phyloP scores from a whole-genome alignment of 2,113 vertebrate species.

The Amblyopsis rosae region DNA sequence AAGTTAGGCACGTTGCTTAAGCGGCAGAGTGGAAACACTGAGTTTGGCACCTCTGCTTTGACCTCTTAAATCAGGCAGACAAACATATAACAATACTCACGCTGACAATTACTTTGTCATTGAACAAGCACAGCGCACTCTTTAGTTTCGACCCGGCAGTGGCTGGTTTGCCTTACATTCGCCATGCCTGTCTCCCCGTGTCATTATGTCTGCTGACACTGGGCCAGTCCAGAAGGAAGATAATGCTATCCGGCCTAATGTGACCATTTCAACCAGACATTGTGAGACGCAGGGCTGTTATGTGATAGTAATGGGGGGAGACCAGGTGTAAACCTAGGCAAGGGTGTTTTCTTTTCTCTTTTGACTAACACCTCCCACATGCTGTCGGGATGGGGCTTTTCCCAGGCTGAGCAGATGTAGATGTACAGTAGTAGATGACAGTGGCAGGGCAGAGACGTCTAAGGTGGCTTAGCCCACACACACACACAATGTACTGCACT shows the following conservation, averaged over 20 bases:
- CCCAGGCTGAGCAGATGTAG: conserved; percentile 35
- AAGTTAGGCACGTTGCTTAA: neutral
- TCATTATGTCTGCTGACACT: conserved; percentile 42
- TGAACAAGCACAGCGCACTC: neutral
- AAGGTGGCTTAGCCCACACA: conserved; percentile 31
- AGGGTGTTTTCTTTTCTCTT: conserved; percentile 53
- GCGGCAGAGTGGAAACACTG: neutral
- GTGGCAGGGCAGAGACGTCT: conserved; percentile 42
- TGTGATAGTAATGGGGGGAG: conserved; percentile 53
- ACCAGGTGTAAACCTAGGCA: conserved; percentile 45
- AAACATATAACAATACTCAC: conserved; percentile 5
- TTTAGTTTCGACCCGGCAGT: conserved; percentile 17
- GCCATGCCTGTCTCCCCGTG: conserved; percentile 52
- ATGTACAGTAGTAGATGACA: conserved; percentile 29
- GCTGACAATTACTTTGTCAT: neutral
- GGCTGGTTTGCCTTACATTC: conserved; percentile 52
- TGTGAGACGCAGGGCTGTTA: conserved; percentile 47
- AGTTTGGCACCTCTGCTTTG: conserved; percentile 7
- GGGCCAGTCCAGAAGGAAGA: conserved; percentile 34
- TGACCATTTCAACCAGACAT: conserved; percentile 55
- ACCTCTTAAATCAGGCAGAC: conserved; percentile 21
- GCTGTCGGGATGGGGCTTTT: conserved; percentile 44
- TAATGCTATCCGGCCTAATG: conserved; percentile 50
- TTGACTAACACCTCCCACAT: conserved; percentile 60
- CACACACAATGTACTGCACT: neutral